phyloP scores from a whole-genome alignment of 2,113 vertebrate genomes.

The Monarcha castaneiventris region DNA sequence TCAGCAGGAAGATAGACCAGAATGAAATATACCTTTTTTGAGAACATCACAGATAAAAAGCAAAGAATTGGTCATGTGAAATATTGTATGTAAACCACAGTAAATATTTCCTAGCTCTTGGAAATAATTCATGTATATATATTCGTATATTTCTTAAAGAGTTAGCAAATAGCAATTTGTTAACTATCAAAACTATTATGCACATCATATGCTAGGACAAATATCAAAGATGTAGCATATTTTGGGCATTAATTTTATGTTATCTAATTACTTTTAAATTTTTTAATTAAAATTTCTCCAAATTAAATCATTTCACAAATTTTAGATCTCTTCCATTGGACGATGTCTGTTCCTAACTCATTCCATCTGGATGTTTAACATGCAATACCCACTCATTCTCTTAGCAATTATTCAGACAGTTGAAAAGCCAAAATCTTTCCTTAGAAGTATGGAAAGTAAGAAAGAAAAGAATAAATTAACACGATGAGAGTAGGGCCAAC shows the following conservation, averaged over 20 bases:
- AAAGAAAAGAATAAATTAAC: not conserved
- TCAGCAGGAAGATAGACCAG: not conserved
- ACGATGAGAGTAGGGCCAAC: not conserved
- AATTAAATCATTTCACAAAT: not conserved
- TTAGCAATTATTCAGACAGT: not conserved
- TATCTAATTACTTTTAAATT: not conserved
- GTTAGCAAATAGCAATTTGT: not conserved
- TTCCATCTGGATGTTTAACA: not conserved
- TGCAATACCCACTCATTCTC: not conserved
- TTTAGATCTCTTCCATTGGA: not conserved
- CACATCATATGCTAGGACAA: not conserved
- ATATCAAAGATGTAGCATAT: not conserved
- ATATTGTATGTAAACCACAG: not conserved
- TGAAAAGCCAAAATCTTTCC: not conserved
- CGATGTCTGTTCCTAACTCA: accelerated
- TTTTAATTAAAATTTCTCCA: not conserved
- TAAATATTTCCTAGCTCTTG: not conserved
- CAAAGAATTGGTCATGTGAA: not conserved
- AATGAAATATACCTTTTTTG: not conserved
- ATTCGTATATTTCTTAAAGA: not conserved
- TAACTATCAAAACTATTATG: not conserved
- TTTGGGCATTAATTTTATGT: not conserved
- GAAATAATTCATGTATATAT: not conserved
- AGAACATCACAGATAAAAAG: not conserved
- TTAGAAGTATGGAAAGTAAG: not conserved